A percentile compares a stretch with the other conserved stretches of the same genome.
These are phyloP conservation scores for Megaleporinus macrocephalus DNA, from an alignment of 2,113 vertebrate species.

Conservation along the genomic window DNA sequence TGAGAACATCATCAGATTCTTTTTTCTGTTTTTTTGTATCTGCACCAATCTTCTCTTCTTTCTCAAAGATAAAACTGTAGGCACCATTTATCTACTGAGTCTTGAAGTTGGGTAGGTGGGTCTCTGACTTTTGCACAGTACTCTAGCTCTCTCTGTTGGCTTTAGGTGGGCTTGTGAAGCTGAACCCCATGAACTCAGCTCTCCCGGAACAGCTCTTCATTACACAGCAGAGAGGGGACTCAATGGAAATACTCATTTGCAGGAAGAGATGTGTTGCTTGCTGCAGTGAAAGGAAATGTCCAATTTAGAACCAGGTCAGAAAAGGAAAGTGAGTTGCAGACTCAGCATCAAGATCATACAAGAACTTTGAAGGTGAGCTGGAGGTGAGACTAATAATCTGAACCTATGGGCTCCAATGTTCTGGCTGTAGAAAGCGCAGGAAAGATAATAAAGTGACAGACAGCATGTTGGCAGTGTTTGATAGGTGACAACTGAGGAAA, in stretches of 20 bases:
- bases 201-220: not conserved
- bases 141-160: too few species aligned
- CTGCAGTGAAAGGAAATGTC: not conserved
- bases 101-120: not conserved
- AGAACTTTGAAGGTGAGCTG: not conserved
- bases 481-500: not conserved
- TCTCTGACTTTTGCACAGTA: too few species aligned
- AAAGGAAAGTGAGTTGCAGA: not conserved
- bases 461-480: not conserved
- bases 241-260: too few species aligned
- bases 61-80: too few species aligned
- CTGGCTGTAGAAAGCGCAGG: not conserved
- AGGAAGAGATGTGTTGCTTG: not conserved
- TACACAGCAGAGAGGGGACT: not conserved
- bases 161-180: not conserved
- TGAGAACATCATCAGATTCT: too few species aligned
- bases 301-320: not conserved
- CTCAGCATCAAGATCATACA: not conserved
- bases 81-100: too few species aligned
- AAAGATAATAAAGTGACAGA: not conserved
- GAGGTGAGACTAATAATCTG: not conserved
- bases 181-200: constrained; percentile 6
- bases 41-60: too few species aligned
- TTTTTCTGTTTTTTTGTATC: too few species aligned
- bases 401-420: not conserved